Evolutionary conservation across 1,140 invertebrate genomes (phyloP).

Genomic region (Aphis craccivora): DNA sequence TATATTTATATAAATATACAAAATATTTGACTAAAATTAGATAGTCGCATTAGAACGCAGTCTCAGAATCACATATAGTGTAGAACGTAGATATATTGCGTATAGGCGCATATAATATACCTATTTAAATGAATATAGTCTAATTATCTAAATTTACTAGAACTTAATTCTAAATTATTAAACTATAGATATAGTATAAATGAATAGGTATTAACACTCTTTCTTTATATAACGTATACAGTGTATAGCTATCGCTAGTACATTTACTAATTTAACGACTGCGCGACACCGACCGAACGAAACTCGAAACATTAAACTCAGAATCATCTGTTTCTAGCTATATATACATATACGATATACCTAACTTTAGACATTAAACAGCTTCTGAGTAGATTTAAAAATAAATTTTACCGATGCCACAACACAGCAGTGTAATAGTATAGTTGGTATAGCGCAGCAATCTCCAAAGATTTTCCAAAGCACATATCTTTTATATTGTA

Average conservation of each 20-base stretch:
- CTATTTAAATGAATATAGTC: neutral
- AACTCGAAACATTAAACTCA: slow-evolving; percentile 16
- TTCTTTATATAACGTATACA: neutral
- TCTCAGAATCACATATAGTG: neutral
- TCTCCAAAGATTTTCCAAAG: neutral
- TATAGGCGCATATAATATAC: neutral
- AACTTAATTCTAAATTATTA: neutral
- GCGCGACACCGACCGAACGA: neutral
- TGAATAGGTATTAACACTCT: neutral
- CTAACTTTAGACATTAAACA: neutral
- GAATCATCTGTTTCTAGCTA: neutral
- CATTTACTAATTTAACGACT: neutral
- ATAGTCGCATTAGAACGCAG: neutral
- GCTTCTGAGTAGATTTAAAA: neutral
- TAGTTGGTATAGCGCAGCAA: neutral
- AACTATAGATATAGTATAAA: neutral
- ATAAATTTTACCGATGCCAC: neutral
- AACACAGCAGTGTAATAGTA: neutral
- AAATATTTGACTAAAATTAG: no score
- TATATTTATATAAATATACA: neutral
- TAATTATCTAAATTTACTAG: neutral
- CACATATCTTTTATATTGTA: neutral
- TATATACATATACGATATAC: slow-evolving; percentile 4
- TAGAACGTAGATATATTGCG: neutral
- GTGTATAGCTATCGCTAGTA: neutral